These are phyloP conservation scores for Pseudoatta argentina DNA, from an alignment of 1,140 invertebrate genomes.

Conservation along the genomic window DNA sequence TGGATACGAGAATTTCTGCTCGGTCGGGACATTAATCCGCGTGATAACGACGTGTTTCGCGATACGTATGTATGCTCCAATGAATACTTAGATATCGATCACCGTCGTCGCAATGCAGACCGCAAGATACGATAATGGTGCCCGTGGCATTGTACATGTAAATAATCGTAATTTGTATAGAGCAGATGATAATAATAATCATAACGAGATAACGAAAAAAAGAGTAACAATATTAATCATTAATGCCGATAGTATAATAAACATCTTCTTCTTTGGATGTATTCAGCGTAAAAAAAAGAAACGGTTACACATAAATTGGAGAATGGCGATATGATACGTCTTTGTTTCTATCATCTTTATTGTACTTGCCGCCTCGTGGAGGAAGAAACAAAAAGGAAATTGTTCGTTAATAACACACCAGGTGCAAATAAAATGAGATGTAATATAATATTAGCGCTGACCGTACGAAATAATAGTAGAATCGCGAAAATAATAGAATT, in stretches of 20 bases:
- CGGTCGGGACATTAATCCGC: conserved; percentile 34
- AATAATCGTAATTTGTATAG: conserved; percentile 70
- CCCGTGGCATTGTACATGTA: conserved; percentile 51
- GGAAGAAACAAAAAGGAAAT: not conserved
- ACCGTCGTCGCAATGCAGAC: conserved; percentile 55
- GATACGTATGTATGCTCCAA: conserved; percentile 39
- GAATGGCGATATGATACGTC: not conserved
- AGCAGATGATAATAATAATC: conserved; percentile 39
- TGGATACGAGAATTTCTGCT: conserved; percentile 25
- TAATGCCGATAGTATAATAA: conserved; percentile 43
- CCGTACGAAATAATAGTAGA: not conserved
- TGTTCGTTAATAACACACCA: not conserved
- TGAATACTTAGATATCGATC: conserved; percentile 47
- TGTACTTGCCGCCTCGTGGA: conserved; percentile 12
- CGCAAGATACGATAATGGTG: not conserved
- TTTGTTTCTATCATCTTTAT: conserved; percentile 11
- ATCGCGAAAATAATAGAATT: conserved; percentile 21
- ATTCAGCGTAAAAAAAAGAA: conserved; percentile 28
- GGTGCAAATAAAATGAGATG: not conserved
- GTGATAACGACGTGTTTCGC: conserved; percentile 37
- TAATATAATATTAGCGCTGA: conserved; percentile 20
- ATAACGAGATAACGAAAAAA: conserved; percentile 23
- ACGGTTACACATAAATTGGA: not conserved
- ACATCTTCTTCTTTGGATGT: conserved; percentile 45
- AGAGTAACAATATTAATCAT: conserved; percentile 41